Evolutionary conservation across 2,113 vertebrate genomes (phyloP), one percentile per base, ranked within the genome.

Genomic region (Noctilio leporinus): DNA sequence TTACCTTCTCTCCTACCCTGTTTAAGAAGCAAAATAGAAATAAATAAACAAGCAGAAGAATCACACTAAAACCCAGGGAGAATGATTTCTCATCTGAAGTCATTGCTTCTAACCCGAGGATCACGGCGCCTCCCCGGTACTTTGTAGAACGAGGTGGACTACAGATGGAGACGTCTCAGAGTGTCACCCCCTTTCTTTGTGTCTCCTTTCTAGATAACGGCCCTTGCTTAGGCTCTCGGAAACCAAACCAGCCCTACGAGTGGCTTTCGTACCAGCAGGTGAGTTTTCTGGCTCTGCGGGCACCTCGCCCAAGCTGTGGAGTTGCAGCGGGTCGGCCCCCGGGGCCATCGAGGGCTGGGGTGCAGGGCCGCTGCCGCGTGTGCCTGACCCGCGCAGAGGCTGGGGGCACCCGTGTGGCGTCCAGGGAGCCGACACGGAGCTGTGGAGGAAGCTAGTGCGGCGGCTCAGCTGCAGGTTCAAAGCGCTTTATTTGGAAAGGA

Each of bases 251-350:
- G 89, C 99, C 99, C 0, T 99, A 99, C n/a, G 99, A 99, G 94
- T 99, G 99, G 99, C 98, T 98, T 91, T 99, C 99, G 4, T 99
- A 99, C 84, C 98, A 97, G 97, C 99, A 99, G 98, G 99, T 99
- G 97, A 98, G 98, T 95, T 28, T 59, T 5, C 43, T 7, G 4
- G 26, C 35, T 86, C 35, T 38, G 7, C 43, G 30, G 40, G 3
- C 1, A 0, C 38, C n/a, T n/a, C 1, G 2, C 3, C 0, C 14
- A 10, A 3, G 33, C 84, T 7, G 4, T 16, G 3, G 22, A 17
- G 9, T 2, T n/a, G 26, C 20, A 1, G 9, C 4, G 3, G 0
- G 4, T 28, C 15, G 0, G 19, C 47, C 40, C 53, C 45, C 1
- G 3, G 22, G 10, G 20, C 11, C 11, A 0, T 4, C 1, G 38